Conservation (phyloP, 2,797 vertebrate species). For the Eptatretus atami region DNA sequence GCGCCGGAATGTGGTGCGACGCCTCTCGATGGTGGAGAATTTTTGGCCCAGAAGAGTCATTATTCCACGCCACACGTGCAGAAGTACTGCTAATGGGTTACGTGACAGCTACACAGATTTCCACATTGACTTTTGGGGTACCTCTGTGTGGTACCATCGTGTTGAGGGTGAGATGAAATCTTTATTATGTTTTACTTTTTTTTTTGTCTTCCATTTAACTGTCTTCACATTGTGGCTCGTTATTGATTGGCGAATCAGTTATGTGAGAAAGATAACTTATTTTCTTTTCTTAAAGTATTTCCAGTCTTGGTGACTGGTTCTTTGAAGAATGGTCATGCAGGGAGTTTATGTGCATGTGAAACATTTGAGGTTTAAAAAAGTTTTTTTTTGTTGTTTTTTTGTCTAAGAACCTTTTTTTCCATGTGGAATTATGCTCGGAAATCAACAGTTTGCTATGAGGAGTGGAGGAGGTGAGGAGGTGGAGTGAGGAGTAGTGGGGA, state of each 20-base stretch:
- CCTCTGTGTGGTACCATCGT: constrained; percentile 78
- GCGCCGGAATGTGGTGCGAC: constrained; percentile 69
- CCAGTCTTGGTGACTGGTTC: too few species aligned
- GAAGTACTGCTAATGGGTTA: constrained; percentile 68
- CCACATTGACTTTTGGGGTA: constrained; percentile 79
- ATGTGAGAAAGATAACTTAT: too few species aligned
- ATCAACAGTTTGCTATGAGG: too few species aligned
- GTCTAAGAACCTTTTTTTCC: too few species aligned
- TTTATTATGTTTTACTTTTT: neutral
- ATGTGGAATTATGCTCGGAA: too few species aligned
- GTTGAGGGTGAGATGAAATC: constrained; percentile 25
- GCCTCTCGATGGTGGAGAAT: constrained; percentile 78
- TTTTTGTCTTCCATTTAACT: neutral
- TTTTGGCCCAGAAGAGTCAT: constrained; percentile 63
- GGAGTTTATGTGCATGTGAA: too few species aligned
- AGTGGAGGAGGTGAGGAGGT: too few species aligned
- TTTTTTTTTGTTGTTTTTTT: too few species aligned
- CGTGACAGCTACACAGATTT: constrained; percentile 78
- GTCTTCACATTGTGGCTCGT: neutral
- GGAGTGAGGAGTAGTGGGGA: too few species aligned
- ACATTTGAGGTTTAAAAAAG: too few species aligned
- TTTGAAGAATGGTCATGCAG: too few species aligned
- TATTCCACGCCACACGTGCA: constrained; percentile 60
- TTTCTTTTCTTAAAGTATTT: too few species aligned
- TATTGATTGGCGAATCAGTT: neutral